Percentiles rank a stretch among this genome's conserved stretches.
Conservation (phyloP, 2,888 invertebrate species). For the Odontomyia ornata region DNA sequence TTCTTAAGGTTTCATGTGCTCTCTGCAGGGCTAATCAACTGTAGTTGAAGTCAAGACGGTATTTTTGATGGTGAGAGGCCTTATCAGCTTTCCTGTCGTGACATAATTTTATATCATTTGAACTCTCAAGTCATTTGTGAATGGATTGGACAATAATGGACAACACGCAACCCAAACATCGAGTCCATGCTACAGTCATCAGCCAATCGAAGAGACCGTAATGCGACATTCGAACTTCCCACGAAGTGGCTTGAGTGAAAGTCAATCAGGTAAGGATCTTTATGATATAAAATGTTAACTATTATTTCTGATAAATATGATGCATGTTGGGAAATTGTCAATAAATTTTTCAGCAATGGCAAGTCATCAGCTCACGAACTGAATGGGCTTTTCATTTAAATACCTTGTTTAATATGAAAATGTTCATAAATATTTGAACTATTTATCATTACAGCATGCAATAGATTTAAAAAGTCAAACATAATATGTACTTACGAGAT, state of each 20-base stretch:
- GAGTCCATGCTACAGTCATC: slow-evolving; percentile 35
- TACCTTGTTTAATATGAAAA: no score
- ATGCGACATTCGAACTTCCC: not conserved
- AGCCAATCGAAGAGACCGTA: slow-evolving; percentile 12
- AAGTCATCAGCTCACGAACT: no score
- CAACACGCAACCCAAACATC: slow-evolving; percentile 52
- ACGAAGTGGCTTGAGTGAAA: not conserved
- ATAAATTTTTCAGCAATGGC: no score
- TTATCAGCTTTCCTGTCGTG: slow-evolving; percentile 65
- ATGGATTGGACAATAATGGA: slow-evolving; percentile 45
- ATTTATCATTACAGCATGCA: no score
- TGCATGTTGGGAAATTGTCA: not conserved
- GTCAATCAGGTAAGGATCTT: slow-evolving; percentile 53
- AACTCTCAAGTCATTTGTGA: slow-evolving; percentile 51
- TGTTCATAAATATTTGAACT: no score
- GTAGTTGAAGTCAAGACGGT: slow-evolving; percentile 18
- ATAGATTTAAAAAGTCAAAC: no score
- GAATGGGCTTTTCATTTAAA: no score
- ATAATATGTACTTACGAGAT: no score
- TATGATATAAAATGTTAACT: slow-evolving; percentile 55
- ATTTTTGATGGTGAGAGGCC: slow-evolving; percentile 53
- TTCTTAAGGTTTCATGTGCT: not conserved
- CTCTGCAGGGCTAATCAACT: not conserved
- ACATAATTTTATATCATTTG: slow-evolving; percentile 63
- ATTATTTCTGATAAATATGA: slow-evolving; percentile 36